Base-by-base conservation (phyloP, 2,113 vertebrate species). In the Gavia stellata region DNA sequence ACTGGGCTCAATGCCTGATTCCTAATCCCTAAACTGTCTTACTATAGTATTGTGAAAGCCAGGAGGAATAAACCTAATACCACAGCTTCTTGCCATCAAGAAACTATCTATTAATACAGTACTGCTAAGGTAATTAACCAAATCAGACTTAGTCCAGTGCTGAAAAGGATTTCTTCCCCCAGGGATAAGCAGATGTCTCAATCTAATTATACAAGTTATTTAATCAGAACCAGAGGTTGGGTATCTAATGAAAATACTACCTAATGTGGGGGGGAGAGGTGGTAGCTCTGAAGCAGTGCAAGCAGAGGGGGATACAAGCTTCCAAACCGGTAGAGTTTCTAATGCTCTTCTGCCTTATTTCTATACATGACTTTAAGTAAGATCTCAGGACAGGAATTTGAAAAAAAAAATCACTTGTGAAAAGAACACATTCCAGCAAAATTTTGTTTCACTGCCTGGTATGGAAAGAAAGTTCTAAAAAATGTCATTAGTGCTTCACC, bases 171-270 rank as follows among this genome's bases (percentile, higher is more conserved):
- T 96, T 90, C 86, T 94, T 56, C 67, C 96, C 89, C 74, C 62
- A 94, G 94, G 92, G 92, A 88, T 85, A 93, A 84, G 94, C 84
- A 94, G 81, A 95, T 92, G 84, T 96, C 81, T 96, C 92, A 90
- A 86, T 97, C 86, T 91, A 96, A 96, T 97, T 94, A 95, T 29
- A 92, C 70, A 80, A 94, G 91, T 97, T 97, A 96, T 95, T 97
- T 97, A 96, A 97, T 96, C 95, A 95, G 89, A 94, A 95, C 45
- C 81, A 97, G 91, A 90, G 89, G 91, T 80, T 1, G 26, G 62
- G 63, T 85, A 88, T 70, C 81, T 94, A 81, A 90, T 90, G 92
- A 88, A 95, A 96, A 94, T 55, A 52, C 79, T 70, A 8, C 42
- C 2, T 17, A 13, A 31, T 40, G 59, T 36, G 2, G 21, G n/a